Percentiles rank a stretch among this genome's conserved stretches.
These are phyloP conservation scores for Thelaira solivaga DNA, from an alignment of 2,888 invertebrate species.

Conservation along the genomic window DNA sequence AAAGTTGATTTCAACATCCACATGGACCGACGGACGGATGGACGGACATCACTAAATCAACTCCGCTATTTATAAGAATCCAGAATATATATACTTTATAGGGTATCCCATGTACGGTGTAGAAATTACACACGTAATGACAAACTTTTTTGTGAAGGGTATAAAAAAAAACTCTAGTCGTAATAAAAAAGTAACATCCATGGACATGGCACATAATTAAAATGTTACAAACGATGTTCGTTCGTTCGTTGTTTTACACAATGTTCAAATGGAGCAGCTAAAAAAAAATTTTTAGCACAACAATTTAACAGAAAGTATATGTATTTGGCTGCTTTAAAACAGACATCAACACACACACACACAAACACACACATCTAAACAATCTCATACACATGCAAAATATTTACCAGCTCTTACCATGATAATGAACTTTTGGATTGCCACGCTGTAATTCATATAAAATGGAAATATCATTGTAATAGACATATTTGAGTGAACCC, in stretches of 20 bases:
- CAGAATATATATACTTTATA: too few relatives aligned
- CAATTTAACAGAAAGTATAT: neutral
- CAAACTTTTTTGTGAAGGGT: neutral
- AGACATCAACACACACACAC: neutral
- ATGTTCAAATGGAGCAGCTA: constrained; percentile 20
- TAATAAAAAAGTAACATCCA: neutral
- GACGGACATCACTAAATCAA: too few relatives aligned
- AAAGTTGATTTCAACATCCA: too few relatives aligned
- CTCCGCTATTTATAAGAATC: too few relatives aligned
- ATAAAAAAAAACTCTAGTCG: neutral
- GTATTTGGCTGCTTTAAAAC: neutral
- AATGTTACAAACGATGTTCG: constrained; percentile 47
- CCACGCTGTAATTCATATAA: constrained; percentile 90
- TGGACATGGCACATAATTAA: constrained; percentile 52
- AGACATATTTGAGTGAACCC: constrained; percentile 93
- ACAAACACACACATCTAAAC: neutral
- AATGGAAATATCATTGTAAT: constrained; percentile 94
- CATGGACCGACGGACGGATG: too few relatives aligned
- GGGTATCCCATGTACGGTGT: too few relatives aligned
- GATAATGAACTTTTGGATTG: constrained; percentile 90
- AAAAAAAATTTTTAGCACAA: neutral
- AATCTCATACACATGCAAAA: neutral
- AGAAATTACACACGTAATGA: neutral
- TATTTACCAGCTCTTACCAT: constrained; percentile 75
- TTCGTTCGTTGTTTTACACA: constrained; percentile 19